Percentiles rank a stretch among this genome's conserved stretches.
These are phyloP conservation scores for Acrobasis repandana DNA, from an alignment of 2,888 invertebrate genomes.

Conservation along the genomic window DNA sequence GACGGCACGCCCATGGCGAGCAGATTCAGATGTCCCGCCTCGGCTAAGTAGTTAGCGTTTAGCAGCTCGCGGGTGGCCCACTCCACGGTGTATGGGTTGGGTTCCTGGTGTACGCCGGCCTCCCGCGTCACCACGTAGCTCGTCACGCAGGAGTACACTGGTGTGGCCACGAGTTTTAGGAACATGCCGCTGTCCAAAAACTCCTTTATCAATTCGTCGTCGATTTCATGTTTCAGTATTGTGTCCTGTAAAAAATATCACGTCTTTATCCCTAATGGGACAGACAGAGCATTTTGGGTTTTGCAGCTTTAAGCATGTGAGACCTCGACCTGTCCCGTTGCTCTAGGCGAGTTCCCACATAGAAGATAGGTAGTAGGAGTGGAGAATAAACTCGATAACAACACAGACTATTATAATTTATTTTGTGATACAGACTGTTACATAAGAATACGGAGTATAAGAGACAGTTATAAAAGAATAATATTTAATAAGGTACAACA, in stretches of 20 bases:
- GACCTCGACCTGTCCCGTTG: too few species aligned
- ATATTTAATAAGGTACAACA: too few species aligned
- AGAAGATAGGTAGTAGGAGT: too few species aligned
- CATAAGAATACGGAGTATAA: too few species aligned
- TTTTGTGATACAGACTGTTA: too few species aligned
- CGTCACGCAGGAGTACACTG: conserved; percentile 56
- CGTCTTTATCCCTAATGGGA: too few species aligned
- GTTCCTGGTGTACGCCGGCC: conserved; percentile 33
- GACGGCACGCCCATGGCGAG: conserved; percentile 55
- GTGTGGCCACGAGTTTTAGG: conserved; percentile 59
- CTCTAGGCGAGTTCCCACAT: too few species aligned
- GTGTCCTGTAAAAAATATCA: conserved; percentile 49
- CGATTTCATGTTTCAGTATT: conserved; percentile 51
- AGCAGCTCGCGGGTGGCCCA: conserved; percentile 61
- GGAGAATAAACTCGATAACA: too few species aligned
- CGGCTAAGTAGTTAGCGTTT: conserved; percentile 56
- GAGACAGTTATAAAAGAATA: too few species aligned
- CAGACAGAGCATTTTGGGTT: too few species aligned
- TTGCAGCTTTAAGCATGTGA: too few species aligned
- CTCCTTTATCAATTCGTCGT: conserved; percentile 63
- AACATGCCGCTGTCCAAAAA: conserved; percentile 66
- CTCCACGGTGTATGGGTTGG: conserved; percentile 45
- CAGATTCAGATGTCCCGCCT: conserved; percentile 68
- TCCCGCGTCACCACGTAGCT: conserved; percentile 55
- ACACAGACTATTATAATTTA: too few species aligned